phyloP scores from a whole-genome alignment of 1,140 invertebrate species.

The Anadara kagoshimensis region DNA sequence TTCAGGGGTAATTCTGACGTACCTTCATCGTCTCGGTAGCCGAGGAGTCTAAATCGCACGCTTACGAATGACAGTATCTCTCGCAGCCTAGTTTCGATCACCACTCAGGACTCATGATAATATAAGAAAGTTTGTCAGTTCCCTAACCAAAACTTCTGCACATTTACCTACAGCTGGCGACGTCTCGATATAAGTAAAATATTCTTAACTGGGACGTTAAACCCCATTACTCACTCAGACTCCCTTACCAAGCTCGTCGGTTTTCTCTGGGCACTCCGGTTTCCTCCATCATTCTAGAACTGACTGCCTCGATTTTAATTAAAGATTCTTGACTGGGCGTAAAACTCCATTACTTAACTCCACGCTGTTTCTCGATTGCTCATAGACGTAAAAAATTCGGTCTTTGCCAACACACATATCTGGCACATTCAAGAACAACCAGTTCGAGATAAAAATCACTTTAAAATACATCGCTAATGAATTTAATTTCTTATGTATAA shows the following conservation, averaged over 20 bases:
- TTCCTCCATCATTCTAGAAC: neutral
- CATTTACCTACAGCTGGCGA: neutral
- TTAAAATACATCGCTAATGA: too few species aligned
- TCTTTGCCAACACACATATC: too few species aligned
- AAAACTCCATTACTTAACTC: too few species aligned
- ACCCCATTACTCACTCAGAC: neutral
- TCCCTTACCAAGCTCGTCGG: too few species aligned
- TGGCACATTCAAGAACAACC: too few species aligned
- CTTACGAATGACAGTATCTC: neutral
- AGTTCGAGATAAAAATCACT: too few species aligned
- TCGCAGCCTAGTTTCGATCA: neutral
- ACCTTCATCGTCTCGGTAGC: neutral
- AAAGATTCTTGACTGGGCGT: too few species aligned
- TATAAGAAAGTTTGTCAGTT: neutral
- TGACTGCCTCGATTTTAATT: neutral
- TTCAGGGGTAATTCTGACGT: neutral
- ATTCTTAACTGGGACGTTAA: neutral
- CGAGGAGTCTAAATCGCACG: neutral
- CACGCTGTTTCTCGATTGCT: too few species aligned
- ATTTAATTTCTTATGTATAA: too few species aligned
- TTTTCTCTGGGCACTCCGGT: too few species aligned
- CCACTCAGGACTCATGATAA: neutral
- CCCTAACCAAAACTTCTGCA: neutral
- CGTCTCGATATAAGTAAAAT: neutral
- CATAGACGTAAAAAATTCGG: too few species aligned